Percentiles rank a stretch among this genome's conserved stretches.
Conservation (phyloP, 2,797 vertebrate genomes). For the Podargus strigoides region DNA sequence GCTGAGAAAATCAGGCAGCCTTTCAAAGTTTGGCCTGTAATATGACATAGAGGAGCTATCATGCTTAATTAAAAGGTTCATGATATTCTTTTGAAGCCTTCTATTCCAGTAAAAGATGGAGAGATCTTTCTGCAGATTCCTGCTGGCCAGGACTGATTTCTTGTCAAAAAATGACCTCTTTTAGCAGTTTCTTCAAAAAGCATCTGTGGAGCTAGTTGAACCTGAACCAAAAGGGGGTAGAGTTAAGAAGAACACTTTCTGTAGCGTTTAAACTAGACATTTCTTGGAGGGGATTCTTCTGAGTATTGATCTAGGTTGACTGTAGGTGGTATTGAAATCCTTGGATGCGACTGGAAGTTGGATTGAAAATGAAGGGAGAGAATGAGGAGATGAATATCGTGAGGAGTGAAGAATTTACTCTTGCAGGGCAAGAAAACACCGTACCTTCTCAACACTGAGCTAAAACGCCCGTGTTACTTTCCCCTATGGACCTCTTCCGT, state of each 20-base stretch:
- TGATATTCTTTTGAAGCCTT: background rate
- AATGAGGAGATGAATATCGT: background rate
- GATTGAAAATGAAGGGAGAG: background rate
- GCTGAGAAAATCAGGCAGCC: background rate
- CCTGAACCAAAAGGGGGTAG: background rate
- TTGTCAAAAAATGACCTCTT: background rate
- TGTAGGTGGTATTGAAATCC: background rate
- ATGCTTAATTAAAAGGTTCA: background rate
- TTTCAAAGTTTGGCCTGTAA: background rate
- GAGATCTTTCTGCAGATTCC: background rate
- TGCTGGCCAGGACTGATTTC: background rate
- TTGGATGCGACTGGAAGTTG: background rate
- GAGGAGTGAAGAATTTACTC: background rate
- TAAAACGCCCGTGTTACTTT: background rate
- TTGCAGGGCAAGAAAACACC: background rate
- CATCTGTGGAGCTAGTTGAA: background rate
- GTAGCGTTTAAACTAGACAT: background rate
- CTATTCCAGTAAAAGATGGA: background rate
- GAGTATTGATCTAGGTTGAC: background rate
- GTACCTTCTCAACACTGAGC: background rate
- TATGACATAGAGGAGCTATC: background rate
- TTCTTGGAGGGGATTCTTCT: background rate
- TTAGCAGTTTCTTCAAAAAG: background rate
- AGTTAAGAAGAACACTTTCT: background rate
- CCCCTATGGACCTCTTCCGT: background rate